phyloP scores from a whole-genome alignment of 2,888 invertebrate species.

The Scaptomyza cyrtandrae region DNA sequence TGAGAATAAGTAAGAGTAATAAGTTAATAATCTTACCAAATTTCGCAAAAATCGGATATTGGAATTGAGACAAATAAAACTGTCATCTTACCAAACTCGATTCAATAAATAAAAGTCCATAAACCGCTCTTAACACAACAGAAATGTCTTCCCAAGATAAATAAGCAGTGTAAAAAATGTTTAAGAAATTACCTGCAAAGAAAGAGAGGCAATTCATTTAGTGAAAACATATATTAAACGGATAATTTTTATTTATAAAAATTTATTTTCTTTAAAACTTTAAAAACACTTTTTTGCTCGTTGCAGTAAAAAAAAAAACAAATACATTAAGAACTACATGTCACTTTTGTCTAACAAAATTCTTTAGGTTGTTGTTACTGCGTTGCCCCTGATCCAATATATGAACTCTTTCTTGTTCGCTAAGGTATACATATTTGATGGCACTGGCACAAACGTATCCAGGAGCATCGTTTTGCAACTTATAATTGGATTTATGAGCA shows the following conservation, averaged over 20 bases:
- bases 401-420: background rate
- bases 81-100: no score
- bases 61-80: no score
- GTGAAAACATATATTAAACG: background rate
- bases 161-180: background rate
- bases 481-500: conserved; percentile 76
- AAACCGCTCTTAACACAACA: background rate
- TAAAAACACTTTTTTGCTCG: no score
- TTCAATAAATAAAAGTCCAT: no score
- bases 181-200: conserved; percentile 29
- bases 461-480: conserved; percentile 59
- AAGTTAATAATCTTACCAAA: no score
- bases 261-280: no score
- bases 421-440: conserved; percentile 14
- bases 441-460: conserved; percentile 24
- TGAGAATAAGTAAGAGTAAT: no score
- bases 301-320: background rate
- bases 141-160: background rate
- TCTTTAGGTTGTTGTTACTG: conserved; percentile 4
- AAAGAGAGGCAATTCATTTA: conserved; percentile 1
- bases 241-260: no score
- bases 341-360: background rate
- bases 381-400: background rate
- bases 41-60: no score
- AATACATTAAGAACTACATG: background rate